Evolutionary conservation across 2,113 vertebrate genomes (phyloP), one percentile per base, ranked within the genome.

Genomic region (Varanus salvator): DNA sequence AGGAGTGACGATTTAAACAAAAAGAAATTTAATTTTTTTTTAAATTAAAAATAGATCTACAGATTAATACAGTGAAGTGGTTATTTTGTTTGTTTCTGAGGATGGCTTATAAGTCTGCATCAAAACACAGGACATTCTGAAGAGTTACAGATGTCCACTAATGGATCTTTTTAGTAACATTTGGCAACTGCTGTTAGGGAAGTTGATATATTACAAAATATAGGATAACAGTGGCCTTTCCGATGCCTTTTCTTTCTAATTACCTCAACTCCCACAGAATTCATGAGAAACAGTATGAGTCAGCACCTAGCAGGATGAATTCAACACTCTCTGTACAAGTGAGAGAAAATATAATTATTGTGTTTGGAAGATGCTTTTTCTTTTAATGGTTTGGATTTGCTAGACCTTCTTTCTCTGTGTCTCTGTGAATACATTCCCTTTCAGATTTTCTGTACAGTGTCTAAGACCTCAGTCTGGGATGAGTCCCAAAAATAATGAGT

Each of bases 391-490:
- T 87, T 76, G 23, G 21, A 89, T 89, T 89, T 89, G 81, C 52
- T 34, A 89, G 60, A 82, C 78, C 48, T 54, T n/a, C 38, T 8
- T n/a, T 71, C 50, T 21, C 17, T 34, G 21, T 44, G 38, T 50
- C 85, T 57, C n/a, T 3, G 4, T 83, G 69, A 88, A 83, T 66
- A 76, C 19, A 75, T 75, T 89, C 29, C 78, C 69, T 82, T 89
- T 89, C 38, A 84, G 57, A 60, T 76, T 84, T 64, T 89, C 72
- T 50, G 60, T 34, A 80, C 75, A 87, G 72, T 77, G 44, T 84
- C 72, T 89, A 88, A 72, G 75, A 44, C 72, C 57, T 84, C 38
- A 76, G n/a, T 50, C 72, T 89, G 87, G 54, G 71, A 84, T 84
- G 80, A 76, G 38, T 84, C 69, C 69, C 74, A 89, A 77, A 50